phyloP scores from a whole-genome alignment of 1,140 invertebrate genomes.

The Palaemon carinicauda region DNA sequence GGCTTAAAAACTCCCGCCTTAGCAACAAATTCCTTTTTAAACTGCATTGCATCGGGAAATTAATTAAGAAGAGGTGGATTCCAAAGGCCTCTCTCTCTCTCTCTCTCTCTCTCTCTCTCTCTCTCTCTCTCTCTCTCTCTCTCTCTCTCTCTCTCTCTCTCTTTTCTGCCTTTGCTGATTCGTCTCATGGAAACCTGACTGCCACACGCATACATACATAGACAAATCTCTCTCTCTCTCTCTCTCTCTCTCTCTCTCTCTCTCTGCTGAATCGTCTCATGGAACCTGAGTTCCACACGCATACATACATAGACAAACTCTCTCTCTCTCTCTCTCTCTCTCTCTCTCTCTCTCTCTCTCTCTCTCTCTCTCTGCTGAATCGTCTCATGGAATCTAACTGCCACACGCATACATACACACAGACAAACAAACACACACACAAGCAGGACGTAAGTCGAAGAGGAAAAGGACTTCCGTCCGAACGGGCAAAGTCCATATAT shows the following conservation, averaged over 20 bases:
- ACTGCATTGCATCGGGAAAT: too few species aligned
- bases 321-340: too few species aligned
- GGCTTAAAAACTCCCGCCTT: too few species aligned
- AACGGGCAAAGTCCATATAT: too few species aligned
- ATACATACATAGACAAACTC: neutral
- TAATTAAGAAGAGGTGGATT: too few species aligned
- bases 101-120: slow-evolving; percentile 15
- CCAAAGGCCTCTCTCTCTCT: neutral
- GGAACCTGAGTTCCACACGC: neutral
- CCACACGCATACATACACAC: neutral
- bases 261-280: neutral
- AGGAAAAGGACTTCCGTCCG: neutral
- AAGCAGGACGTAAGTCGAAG: neutral
- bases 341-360: too few species aligned
- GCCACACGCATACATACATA: neutral
- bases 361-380: too few species aligned
- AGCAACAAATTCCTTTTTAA: too few species aligned
- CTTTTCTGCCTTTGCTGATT: too few species aligned
- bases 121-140: neutral
- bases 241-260: neutral
- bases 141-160: too few species aligned
- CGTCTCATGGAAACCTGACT: neutral
- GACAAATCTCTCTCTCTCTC: slow-evolving; percentile 13
- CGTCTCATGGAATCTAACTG: neutral
- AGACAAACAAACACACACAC: neutral